phyloP scores from a whole-genome alignment of 2,797 vertebrate genomes.

The Myripristis murdjan region DNA sequence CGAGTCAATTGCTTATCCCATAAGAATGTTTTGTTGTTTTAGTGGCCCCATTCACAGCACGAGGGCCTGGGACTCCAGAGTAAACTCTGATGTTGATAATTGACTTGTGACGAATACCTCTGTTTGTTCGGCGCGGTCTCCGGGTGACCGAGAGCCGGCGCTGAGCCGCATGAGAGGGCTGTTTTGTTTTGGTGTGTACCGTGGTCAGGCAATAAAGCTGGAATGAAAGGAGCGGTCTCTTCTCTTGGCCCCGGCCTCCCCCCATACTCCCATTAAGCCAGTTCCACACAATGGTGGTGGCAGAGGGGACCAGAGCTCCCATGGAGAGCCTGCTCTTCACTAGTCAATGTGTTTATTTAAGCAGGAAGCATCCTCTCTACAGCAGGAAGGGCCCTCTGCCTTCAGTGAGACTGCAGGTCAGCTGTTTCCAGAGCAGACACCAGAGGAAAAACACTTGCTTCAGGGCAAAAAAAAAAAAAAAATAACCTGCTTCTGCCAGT shows the following conservation, averaged over 20 bases:
- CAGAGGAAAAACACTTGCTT: neutral
- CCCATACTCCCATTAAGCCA: slow-evolving; percentile 73
- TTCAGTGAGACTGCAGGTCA: slow-evolving; percentile 25
- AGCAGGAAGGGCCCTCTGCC: slow-evolving; percentile 31
- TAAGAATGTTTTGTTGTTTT: slow-evolving; percentile 74
- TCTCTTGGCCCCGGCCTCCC: slow-evolving; percentile 43
- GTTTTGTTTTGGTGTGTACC: slow-evolving; percentile 79
- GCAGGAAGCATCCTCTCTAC: slow-evolving; percentile 69
- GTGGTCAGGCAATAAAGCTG: slow-evolving; percentile 73
- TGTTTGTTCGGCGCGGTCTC: slow-evolving; percentile 81
- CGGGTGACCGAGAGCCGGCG: slow-evolving; percentile 70
- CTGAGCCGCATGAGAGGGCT: slow-evolving; percentile 70
- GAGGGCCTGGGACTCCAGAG: slow-evolving; percentile 65
- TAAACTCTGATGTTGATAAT: slow-evolving; percentile 78
- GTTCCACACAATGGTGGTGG: slow-evolving; percentile 68
- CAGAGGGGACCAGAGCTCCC: slow-evolving; percentile 71
- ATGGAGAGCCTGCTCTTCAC: slow-evolving; percentile 71
- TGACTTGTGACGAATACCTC: slow-evolving; percentile 84
- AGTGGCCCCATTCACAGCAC: slow-evolving; percentile 67
- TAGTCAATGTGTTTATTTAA: slow-evolving; percentile 77
- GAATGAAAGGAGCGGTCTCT: slow-evolving; percentile 75
- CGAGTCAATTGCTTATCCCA: slow-evolving; percentile 75
- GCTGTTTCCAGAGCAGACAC: slow-evolving; percentile 29
- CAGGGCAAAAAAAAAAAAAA: neutral
- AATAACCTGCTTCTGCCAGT: slow-evolving; percentile 10